Conservation (phyloP, 1,140 invertebrate species). For the Drosophila kohkoa region DNA sequence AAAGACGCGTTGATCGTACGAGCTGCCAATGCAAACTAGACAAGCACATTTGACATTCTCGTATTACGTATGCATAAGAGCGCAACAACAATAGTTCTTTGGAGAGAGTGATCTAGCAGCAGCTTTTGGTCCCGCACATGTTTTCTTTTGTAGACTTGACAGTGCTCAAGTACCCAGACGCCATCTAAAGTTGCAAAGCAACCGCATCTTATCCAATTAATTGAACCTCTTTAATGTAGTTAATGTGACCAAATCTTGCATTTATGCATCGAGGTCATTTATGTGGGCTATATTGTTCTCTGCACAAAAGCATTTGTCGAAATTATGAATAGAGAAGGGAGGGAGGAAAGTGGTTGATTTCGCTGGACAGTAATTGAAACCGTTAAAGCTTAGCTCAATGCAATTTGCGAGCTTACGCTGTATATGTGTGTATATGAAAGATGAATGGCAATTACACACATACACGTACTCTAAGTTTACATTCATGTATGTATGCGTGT, state of each 20-base stretch:
- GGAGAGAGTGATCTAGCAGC: too few species aligned
- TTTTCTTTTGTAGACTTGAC: too few species aligned
- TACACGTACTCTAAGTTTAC: constrained; percentile 21
- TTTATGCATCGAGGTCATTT: background rate
- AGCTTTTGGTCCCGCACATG: too few species aligned
- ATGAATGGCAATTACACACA: constrained; percentile 51
- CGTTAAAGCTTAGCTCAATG: constrained; percentile 66
- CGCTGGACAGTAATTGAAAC: constrained; percentile 72
- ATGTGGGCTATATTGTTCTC: constrained; percentile 24
- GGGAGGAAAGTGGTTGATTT: constrained; percentile 42
- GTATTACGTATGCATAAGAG: too few species aligned
- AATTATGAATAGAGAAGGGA: background rate
- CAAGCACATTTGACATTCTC: too few species aligned
- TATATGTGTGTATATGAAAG: constrained; percentile 16
- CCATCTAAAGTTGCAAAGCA: too few species aligned
- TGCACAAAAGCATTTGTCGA: constrained; percentile 54
- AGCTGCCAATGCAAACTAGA: background rate
- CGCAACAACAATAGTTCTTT: too few species aligned
- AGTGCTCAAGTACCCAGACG: too few species aligned
- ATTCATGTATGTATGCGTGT: too few species aligned
- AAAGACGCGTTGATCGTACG: background rate
- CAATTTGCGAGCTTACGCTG: constrained; percentile 41
- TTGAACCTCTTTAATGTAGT: background rate
- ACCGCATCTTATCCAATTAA: background rate
- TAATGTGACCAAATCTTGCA: background rate